Conservation (phyloP, 2,113 vertebrate species). For the Amphilophus citrinellus region DNA sequence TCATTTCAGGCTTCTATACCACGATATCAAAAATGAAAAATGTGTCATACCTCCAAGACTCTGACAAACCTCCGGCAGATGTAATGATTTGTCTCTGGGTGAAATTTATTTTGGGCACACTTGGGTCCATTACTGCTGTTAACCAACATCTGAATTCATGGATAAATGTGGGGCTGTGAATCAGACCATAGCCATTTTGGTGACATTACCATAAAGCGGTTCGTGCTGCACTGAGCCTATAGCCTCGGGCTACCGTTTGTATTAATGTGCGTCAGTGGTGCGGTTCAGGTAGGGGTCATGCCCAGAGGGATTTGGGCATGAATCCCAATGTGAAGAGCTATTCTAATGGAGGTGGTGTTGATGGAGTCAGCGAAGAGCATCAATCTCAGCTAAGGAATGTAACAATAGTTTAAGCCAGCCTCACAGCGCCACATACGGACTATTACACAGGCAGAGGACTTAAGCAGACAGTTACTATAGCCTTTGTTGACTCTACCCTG, state of each 20-base stretch:
- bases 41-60: background rate
- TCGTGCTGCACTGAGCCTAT: slow-evolving; percentile 1
- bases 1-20: background rate
- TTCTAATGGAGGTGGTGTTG: slow-evolving; percentile 21
- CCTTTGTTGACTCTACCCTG: background rate
- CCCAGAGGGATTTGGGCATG: slow-evolving; percentile 16
- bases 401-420: background rate
- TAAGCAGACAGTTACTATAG: background rate
- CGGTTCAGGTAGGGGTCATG: slow-evolving; percentile 50
- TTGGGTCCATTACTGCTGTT: background rate
- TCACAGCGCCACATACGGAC: background rate
- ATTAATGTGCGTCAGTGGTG: slow-evolving; percentile 37
- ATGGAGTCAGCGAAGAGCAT: slow-evolving; percentile 12
- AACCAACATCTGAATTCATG: slow-evolving; percentile 2
- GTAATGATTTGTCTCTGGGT: background rate
- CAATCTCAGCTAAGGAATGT: slow-evolving; percentile 23
- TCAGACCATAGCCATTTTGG: background rate
- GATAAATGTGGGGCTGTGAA: background rate
- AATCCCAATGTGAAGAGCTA: slow-evolving; percentile 8
- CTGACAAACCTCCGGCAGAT: background rate
- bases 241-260: slow-evolving; percentile 1
- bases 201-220: slow-evolving; percentile 15
- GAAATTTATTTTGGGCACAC: background rate
- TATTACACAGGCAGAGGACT: background rate
- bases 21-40: background rate